phyloP scores from a whole-genome alignment of 2,113 vertebrate species.

The Helogale parvula region DNA sequence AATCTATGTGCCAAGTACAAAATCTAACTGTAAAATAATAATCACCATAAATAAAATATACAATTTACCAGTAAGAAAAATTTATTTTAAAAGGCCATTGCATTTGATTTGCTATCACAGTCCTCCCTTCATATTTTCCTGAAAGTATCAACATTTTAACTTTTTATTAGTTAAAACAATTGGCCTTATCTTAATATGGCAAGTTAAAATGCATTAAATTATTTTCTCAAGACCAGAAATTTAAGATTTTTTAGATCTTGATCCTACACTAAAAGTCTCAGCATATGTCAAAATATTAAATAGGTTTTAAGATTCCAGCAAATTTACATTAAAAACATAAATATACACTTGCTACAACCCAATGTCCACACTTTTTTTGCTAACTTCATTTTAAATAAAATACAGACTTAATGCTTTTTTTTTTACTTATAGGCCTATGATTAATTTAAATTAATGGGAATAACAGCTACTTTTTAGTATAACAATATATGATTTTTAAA shows the following conservation, averaged over 20 bases:
- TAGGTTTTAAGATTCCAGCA: constrained; percentile 28
- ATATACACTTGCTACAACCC: constrained; percentile 15
- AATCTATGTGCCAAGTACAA: not conserved
- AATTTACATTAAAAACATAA: constrained; percentile 55
- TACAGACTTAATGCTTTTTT: constrained; percentile 80
- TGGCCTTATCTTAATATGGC: constrained; percentile 8
- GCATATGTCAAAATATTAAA: constrained; percentile 27
- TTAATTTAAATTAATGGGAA: constrained; percentile 80
- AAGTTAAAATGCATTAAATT: constrained; percentile 55
- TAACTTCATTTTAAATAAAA: constrained; percentile 81
- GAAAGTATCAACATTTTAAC: constrained; percentile 48
- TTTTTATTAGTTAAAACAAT: constrained; percentile 54
- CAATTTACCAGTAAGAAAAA: constrained; percentile 29
- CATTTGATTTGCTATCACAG: constrained; percentile 37
- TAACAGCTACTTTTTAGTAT: constrained; percentile 81
- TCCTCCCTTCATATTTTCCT: constrained; percentile 36
- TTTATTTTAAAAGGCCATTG: constrained; percentile 49
- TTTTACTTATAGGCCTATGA: constrained; percentile 79
- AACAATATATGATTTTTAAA: constrained; percentile 80
- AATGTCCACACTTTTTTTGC: constrained; percentile 66
- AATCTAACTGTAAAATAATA: constrained; percentile 57
- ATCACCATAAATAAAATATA: constrained; percentile 1
- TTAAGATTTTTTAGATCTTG: constrained; percentile 26
- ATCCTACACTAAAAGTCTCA: constrained; percentile 30
- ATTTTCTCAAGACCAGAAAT: constrained; percentile 41